A percentile compares a stretch with the other conserved stretches of the same genome.
phyloP scores from a whole-genome alignment of 2,888 invertebrate genomes.

The Tuta absoluta region DNA sequence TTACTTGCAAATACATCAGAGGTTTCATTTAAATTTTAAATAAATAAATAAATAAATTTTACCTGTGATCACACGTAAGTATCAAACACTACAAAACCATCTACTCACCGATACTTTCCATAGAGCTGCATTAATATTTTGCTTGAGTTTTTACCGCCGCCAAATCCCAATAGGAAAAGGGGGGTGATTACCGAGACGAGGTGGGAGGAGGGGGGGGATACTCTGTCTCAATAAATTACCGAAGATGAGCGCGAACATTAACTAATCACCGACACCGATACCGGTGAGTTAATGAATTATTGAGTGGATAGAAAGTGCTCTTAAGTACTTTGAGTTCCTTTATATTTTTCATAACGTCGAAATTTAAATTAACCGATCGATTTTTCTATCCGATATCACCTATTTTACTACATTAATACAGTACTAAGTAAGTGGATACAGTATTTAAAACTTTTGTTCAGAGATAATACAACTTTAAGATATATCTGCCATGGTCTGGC shows the following conservation, averaged over 20 bases:
- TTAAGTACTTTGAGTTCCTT: no score
- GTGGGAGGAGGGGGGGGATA: slow-evolving; percentile 51
- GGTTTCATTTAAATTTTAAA: no score
- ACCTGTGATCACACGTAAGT: slow-evolving; percentile 25
- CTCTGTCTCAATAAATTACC: slow-evolving; percentile 81
- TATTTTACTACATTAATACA: no score
- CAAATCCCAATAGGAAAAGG: slow-evolving; percentile 65
- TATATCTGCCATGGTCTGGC: no score
- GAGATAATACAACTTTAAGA: no score
- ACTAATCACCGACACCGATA: slow-evolving; percentile 78
- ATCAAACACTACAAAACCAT: slow-evolving; percentile 48
- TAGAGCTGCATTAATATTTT: slow-evolving; percentile 77
- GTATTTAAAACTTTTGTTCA: no score
- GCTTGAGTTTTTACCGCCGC: slow-evolving; percentile 78
- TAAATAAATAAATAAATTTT: neutral
- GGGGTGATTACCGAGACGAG: slow-evolving; percentile 41
- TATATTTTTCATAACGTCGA: no score
- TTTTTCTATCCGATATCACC: no score
- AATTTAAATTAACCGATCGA: no score
- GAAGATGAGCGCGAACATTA: slow-evolving; percentile 77
- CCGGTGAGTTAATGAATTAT: slow-evolving; percentile 37
- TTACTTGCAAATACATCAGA: neutral
- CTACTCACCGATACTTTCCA: slow-evolving; percentile 68
- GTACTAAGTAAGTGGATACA: no score
- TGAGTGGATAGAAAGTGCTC: slow-evolving; percentile 10